Evolutionary conservation across 2,888 invertebrate genomes (phyloP).

Genomic region (Stenurella melanura): DNA sequence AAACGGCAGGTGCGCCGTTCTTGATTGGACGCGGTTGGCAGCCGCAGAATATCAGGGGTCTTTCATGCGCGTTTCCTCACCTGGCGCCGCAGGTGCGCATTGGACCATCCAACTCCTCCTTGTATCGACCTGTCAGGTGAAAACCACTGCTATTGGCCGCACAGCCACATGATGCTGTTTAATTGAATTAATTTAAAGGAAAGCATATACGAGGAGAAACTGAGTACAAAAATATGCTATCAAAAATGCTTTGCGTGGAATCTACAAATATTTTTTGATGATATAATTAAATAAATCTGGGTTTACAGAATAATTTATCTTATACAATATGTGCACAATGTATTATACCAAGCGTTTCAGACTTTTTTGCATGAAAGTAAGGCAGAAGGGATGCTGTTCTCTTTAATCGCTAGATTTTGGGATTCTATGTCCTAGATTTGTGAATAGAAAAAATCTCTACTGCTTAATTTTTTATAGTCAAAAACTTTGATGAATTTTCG

Average conservation of each 20-base stretch:
- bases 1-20: slow-evolving; percentile 61
- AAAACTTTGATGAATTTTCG: too few relatives aligned
- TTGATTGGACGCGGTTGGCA: slow-evolving; percentile 52
- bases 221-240: neutral
- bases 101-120: slow-evolving; percentile 68
- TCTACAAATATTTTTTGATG: too few relatives aligned
- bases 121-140: slow-evolving; percentile 71
- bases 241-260: neutral
- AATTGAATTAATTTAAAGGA: slow-evolving; percentile 29
- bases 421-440: too few relatives aligned
- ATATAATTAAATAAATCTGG: too few relatives aligned
- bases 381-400: too few relatives aligned
- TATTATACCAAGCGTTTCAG: too few relatives aligned
- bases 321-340: too few relatives aligned
- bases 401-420: too few relatives aligned
- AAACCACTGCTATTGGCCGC: slow-evolving; percentile 67
- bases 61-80: slow-evolving; percentile 67
- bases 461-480: too few relatives aligned
- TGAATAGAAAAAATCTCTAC: too few relatives aligned
- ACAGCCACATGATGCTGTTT: slow-evolving; percentile 21
- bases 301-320: too few relatives aligned
- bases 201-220: neutral
- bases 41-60: slow-evolving; percentile 46
- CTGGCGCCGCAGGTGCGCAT: slow-evolving; percentile 68
- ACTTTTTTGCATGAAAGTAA: too few relatives aligned